A percentile compares a stretch with the other conserved stretches of the same genome.
Evolutionary conservation across 2,888 invertebrate species (phyloP).

Genomic region (Cheilosia scutellata): DNA sequence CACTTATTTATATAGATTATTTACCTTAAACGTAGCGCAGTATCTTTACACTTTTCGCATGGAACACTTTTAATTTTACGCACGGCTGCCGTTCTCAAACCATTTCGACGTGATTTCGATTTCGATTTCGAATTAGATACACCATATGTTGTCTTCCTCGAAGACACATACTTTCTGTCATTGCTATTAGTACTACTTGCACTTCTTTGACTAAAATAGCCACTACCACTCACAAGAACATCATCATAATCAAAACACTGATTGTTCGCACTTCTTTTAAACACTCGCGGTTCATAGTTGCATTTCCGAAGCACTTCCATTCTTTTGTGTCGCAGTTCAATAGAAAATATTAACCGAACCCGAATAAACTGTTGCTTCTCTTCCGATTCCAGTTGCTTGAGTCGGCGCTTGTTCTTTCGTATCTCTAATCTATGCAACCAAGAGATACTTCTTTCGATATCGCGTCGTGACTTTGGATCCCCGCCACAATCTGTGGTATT

Average conservation of each 20-base stretch:
- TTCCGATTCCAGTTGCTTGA: conserved; percentile 81
- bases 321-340: conserved; percentile 86
- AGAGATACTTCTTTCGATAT: conserved; percentile 45
- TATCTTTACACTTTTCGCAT: conserved; percentile 82
- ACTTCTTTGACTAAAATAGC: conserved; percentile 79
- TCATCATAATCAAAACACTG: conserved; percentile 50
- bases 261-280: conserved; percentile 77
- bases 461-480: conserved; percentile 44
- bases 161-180: conserved; percentile 13
- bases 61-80: conserved; percentile 79
- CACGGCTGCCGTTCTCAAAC: conserved; percentile 18
- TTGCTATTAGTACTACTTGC: conserved; percentile 25
- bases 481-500: conserved; percentile 79
- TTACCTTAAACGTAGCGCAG: conserved; percentile 82
- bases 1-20: neutral
- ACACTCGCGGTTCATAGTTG: conserved; percentile 80
- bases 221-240: conserved; percentile 51
- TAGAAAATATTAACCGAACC: conserved; percentile 88
- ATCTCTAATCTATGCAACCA: conserved; percentile 81
- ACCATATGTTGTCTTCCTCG: conserved; percentile 5
- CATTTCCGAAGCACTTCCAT: conserved; percentile 82
- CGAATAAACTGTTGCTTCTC: conserved; percentile 85
- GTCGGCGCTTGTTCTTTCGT: conserved; percentile 81
- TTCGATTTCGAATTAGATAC: conserved; percentile 25
- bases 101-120: conserved; percentile 15